phyloP scores from a whole-genome alignment of 2,888 invertebrate species.

The Lingula anatina region DNA sequence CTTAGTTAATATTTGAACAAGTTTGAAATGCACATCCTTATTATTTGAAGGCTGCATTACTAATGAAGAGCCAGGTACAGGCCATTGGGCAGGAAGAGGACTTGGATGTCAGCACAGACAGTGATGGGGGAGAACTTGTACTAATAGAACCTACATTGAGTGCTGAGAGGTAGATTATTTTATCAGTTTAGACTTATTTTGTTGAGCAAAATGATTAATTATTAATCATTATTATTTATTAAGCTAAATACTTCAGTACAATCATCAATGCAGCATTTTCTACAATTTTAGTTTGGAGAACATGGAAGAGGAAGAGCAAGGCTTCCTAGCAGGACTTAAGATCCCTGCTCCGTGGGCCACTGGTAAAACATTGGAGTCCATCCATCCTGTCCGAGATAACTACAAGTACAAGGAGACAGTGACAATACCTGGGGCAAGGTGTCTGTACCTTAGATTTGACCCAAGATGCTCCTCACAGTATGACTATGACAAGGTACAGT shows the following conservation, averaged over 20 bases:
- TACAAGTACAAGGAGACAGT: conserved; percentile 52
- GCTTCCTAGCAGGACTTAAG: conserved; percentile 45
- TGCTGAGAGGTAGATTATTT: too few species aligned
- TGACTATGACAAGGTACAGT: conserved; percentile 51
- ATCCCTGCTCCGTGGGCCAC: conserved; percentile 52
- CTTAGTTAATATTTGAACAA: too few species aligned
- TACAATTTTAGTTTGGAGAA: conserved; percentile 11
- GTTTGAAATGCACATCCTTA: too few species aligned
- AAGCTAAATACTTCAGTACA: background rate
- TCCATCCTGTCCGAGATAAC: conserved; percentile 51
- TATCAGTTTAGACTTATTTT: too few species aligned
- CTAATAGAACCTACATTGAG: too few species aligned
- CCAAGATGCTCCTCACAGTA: conserved; percentile 51
- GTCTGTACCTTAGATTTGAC: conserved; percentile 50
- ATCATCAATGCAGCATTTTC: background rate
- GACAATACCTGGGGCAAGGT: conserved; percentile 49
- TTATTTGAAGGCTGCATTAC: conserved; percentile 38
- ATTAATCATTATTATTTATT: too few species aligned
- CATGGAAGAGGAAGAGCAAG: conserved; percentile 39
- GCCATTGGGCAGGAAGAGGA: conserved; percentile 28
- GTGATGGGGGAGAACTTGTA: too few species aligned
- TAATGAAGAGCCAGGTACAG: conserved; percentile 40
- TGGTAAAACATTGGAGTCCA: conserved; percentile 47
- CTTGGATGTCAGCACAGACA: conserved; percentile 28
- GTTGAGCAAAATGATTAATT: too few species aligned